Evolutionary conservation across 2,113 vertebrate species (phyloP), one percentile per base, ranked within the genome.

Genomic region (Fukomys damarensis): DNA sequence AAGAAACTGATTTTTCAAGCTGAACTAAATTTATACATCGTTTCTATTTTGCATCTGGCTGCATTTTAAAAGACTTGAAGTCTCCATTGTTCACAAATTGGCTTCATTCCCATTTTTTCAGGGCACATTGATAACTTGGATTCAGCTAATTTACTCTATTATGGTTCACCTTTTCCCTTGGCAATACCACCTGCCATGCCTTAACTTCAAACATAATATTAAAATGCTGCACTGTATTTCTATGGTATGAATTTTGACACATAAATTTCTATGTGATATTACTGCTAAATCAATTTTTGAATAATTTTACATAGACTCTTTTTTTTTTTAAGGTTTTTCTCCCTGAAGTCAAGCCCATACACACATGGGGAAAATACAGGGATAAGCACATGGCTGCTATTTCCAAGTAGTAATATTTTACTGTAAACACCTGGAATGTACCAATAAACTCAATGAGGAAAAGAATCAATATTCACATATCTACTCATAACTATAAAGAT

Each of bases 121-220:
- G 90, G 77, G 79, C 46, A 91, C 14, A 59, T 80, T 94, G 89
- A 70, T 89, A 95, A 61, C 46, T 87, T 72, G 41, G 58, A 95
- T 96, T 90, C 43, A 82, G 43, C 19, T 93, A 96, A 96, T 95
- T 97, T 95, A 84, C 59, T 92, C 59, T 20, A 79, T 95, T 82
- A 95, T 90, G n/a, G 30, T 38, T 63, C 30, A 86, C 46, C 14
- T 83, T 95, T 97, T 93, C 61, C 38, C 46, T 95, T 59, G 86
- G 46, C 32, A 92, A 79, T 59, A 70, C 54, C 28, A 93, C 30
- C 26, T 93, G 68, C n/a, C 58, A 84, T 61, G 9, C n/a, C 88
- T 97, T 86, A 93, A 87, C 76, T 92, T 94, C 80, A 96, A 92
- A 54, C 2, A 95, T 59, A 96, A 94, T 90, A 68, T 59, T 66